phyloP scores from a whole-genome alignment of 2,888 invertebrate species.

The Tubiluchus corallicola region DNA sequence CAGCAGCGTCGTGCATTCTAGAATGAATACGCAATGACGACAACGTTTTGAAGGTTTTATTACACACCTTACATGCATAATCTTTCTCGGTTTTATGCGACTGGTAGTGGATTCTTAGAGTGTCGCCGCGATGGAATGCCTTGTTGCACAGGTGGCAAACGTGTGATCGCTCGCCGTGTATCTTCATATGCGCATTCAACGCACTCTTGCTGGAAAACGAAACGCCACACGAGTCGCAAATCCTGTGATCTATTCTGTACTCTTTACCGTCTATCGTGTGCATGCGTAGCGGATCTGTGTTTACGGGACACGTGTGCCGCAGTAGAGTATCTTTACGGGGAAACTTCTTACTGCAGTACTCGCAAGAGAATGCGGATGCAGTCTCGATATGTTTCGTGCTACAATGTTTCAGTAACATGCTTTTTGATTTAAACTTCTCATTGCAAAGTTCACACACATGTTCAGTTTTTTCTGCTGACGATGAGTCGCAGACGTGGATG shows the following conservation, averaged over 20 bases:
- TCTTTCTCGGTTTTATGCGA: constrained; percentile 25
- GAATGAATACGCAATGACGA: constrained; percentile 33
- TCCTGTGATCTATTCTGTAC: constrained; percentile 13
- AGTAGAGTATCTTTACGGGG: background rate
- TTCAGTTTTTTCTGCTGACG: too few species aligned
- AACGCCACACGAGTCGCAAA: constrained; percentile 35
- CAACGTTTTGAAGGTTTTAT: constrained; percentile 32
- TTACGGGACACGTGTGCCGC: background rate
- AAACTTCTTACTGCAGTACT: background rate
- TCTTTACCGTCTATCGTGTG: background rate
- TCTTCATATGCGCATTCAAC: constrained; percentile 30
- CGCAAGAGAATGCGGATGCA: background rate
- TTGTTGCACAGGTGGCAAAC: constrained; percentile 32
- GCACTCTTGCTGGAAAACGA: constrained; percentile 29
- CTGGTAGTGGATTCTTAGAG: constrained; percentile 30
- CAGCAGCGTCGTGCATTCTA: constrained; percentile 29
- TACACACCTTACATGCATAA: constrained; percentile 30
- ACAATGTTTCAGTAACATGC: background rate
- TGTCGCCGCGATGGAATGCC: constrained; percentile 32
- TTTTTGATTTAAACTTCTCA: background rate
- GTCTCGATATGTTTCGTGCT: background rate
- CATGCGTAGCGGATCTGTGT: background rate
- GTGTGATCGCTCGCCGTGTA: constrained; percentile 28
- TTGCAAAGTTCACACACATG: background rate
- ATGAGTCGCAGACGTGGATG: background rate